phyloP scores from a whole-genome alignment of 2,113 vertebrate species.

The Odontophorus gujanensis region DNA sequence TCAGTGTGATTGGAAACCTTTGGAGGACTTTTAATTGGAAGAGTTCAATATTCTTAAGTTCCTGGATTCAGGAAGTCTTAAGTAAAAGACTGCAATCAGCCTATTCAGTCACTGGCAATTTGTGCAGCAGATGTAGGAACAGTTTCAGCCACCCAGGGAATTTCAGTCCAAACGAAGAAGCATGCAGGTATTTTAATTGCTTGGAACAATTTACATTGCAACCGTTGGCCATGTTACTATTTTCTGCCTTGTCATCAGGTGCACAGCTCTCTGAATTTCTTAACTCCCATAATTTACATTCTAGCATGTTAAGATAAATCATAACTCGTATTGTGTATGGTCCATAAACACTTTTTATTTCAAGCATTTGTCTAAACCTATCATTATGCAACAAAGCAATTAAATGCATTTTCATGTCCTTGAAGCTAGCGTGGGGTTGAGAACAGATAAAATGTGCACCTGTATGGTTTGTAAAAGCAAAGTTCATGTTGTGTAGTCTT shows the following conservation, averaged over 20 bases:
- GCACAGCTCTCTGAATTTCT: not conserved
- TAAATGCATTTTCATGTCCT: not conserved
- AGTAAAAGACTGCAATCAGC: not conserved
- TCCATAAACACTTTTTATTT: not conserved
- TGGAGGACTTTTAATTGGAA: not conserved
- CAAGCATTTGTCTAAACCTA: not conserved
- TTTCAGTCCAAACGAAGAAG: not conserved
- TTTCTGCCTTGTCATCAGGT: not conserved
- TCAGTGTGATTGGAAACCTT: not conserved
- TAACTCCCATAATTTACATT: not conserved
- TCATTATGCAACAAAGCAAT: not conserved
- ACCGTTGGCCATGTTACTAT: not conserved
- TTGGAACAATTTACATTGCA: not conserved
- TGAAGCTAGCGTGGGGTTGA: not conserved
- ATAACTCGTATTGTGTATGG: not conserved
- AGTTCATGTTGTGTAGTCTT: not conserved
- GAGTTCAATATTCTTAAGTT: not conserved
- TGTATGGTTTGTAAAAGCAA: not conserved
- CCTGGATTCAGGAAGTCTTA: not conserved
- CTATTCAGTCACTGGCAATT: not conserved
- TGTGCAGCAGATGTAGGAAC: not conserved
- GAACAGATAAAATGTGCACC: not conserved
- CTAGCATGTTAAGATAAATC: not conserved
- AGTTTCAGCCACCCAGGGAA: not conserved
- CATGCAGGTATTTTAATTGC: not conserved